phyloP scores from a whole-genome alignment of 2,113 vertebrate genomes.

The Psophia crepitans region DNA sequence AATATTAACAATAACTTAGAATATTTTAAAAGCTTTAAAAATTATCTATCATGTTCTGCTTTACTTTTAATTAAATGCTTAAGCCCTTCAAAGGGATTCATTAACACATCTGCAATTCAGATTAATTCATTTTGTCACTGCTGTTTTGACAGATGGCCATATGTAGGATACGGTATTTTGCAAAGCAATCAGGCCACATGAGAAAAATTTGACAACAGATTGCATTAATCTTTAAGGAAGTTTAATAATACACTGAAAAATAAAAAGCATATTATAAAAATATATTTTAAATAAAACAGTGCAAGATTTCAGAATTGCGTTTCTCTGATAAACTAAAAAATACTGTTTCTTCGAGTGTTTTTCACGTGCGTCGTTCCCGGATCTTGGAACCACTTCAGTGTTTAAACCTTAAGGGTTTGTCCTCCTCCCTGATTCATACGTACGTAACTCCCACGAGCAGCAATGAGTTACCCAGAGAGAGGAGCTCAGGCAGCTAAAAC shows the following conservation, averaged over 20 bases:
- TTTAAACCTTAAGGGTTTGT: conserved; percentile 1
- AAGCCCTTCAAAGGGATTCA: conserved; percentile 71
- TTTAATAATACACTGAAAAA: conserved; percentile 46
- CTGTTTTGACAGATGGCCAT: conserved; percentile 69
- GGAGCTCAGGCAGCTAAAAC: conserved; percentile 5
- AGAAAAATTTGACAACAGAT: conserved; percentile 62
- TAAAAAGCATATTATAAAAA: conserved; percentile 30
- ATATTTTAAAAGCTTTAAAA: conserved; percentile 63
- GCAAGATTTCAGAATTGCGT: not conserved
- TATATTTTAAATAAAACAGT: conserved; percentile 4
- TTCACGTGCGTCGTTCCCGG: not conserved
- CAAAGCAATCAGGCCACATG: conserved; percentile 34
- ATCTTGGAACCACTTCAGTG: not conserved
- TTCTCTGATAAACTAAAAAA: not conserved
- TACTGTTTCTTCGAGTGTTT: not conserved
- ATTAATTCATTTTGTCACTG: conserved; percentile 67
- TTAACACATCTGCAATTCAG: conserved; percentile 72
- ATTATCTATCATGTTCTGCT: conserved; percentile 41
- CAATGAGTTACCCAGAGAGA: not conserved
- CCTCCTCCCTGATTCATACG: conserved; percentile 13
- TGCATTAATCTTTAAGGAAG: conserved; percentile 40
- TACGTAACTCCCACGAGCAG: conserved; percentile 6
- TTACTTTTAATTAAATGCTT: conserved; percentile 74
- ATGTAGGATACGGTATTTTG: conserved; percentile 52
- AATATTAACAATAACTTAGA: conserved; percentile 44